phyloP scores from a whole-genome alignment of 92 coral and sea anemone species.

The Palythoa heliodiscus region DNA sequence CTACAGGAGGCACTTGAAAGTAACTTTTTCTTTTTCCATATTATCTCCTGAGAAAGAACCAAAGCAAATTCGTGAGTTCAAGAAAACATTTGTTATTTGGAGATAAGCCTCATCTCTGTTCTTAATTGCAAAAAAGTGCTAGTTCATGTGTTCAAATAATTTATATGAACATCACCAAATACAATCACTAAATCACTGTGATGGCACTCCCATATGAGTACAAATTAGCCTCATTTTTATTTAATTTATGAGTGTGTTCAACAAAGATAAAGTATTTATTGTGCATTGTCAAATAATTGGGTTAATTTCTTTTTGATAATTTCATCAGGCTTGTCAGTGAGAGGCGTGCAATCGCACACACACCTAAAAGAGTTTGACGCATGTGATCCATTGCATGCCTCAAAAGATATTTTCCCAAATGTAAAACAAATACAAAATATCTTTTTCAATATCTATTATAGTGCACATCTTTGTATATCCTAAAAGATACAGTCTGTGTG shows the following conservation, averaged over 20 bases:
- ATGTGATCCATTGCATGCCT: background rate
- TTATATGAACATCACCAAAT: too few species aligned
- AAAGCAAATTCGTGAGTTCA: constrained; percentile 43
- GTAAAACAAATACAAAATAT: constrained; percentile 32
- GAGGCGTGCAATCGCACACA: background rate
- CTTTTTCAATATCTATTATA: constrained; percentile 13
- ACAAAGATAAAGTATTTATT: too few species aligned
- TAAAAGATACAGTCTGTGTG: constrained; percentile 24
- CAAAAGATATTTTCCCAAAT: constrained; percentile 9
- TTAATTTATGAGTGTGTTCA: too few species aligned
- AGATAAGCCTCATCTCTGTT: constrained; percentile 16
- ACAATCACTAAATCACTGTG: too few species aligned
- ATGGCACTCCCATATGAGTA: too few species aligned
- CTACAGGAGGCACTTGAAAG: constrained; percentile 79
- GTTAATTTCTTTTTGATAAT: too few species aligned
- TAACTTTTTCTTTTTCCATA: constrained; percentile 63
- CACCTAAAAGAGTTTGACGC: constrained; percentile 16
- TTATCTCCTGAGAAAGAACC: constrained; percentile 25
- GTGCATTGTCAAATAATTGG: too few species aligned
- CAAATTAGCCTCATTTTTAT: too few species aligned
- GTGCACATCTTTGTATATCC: constrained; percentile 22
- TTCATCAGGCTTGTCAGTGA: background rate
- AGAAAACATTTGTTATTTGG: constrained; percentile 80
- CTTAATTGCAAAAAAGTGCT: too few species aligned
- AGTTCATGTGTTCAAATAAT: too few species aligned